These are phyloP conservation scores for Pipa parva DNA, from an alignment of 2,113 vertebrate genomes.

Conservation along the genomic window DNA sequence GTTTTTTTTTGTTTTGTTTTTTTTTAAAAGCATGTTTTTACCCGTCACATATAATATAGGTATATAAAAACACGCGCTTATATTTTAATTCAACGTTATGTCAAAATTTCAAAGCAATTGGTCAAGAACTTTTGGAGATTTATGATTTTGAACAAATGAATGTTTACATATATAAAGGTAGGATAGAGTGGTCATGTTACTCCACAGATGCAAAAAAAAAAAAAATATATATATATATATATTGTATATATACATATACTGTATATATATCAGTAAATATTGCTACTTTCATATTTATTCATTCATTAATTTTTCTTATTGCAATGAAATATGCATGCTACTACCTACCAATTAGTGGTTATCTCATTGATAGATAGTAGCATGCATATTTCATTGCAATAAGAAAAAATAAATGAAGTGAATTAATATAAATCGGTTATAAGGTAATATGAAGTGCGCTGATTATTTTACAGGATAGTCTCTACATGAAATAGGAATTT, in stretches of 20 bases:
- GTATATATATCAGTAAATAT: no score
- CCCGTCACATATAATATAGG: no score
- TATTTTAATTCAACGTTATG: not conserved
- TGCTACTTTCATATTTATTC: not conserved
- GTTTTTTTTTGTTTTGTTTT: no score
- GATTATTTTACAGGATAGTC: slow-evolving; percentile 34
- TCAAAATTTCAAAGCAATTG: no score
- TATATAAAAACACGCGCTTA: not conserved
- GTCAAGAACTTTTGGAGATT: no score
- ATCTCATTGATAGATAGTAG: not conserved
- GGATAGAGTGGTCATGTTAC: no score
- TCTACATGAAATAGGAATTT: slow-evolving; percentile 37
- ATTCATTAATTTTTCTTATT: slow-evolving; percentile 29
- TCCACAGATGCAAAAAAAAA: no score
- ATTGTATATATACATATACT: no score
- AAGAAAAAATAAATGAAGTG: slow-evolving; percentile 25
- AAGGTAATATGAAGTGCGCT: slow-evolving; percentile 5
- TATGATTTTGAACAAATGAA: no score
- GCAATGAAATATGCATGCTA: slow-evolving; percentile 11
- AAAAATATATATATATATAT: no score
- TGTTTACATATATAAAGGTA: no score
- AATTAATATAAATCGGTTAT: slow-evolving; percentile 3
- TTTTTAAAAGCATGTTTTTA: no score
- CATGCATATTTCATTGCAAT: slow-evolving; percentile 15
- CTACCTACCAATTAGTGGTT: not conserved